Evolutionary conservation across 2,797 vertebrate genomes (phyloP).

Genomic region (Carapus acus): DNA sequence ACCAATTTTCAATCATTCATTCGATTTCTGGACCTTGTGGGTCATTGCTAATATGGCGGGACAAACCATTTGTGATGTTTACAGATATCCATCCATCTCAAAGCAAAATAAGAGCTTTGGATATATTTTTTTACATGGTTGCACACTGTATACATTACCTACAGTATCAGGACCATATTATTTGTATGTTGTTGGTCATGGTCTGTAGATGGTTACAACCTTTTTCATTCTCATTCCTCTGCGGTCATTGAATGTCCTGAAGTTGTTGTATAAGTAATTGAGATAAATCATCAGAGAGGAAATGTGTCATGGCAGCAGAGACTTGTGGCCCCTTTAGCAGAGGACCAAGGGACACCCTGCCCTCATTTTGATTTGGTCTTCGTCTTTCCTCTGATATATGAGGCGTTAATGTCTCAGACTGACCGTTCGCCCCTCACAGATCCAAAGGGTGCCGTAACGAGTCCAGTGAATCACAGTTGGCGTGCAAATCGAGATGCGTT

Average conservation of each 20-base stretch:
- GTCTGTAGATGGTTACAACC: no score
- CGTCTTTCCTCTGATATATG: constrained; percentile 10
- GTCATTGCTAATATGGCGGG: no score
- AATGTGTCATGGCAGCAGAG: constrained; percentile 3
- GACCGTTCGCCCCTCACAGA: constrained; percentile 25
- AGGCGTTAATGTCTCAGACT: constrained; percentile 22
- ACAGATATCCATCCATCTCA: no score
- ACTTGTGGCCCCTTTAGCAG: no score
- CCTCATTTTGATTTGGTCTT: constrained; percentile 9
- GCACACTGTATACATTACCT: neutral
- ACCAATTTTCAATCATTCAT: no score
- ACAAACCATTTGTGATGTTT: no score
- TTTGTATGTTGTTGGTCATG: no score
- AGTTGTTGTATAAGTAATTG: constrained; percentile 36
- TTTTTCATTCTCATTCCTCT: constrained; percentile 16
- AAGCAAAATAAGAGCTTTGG: no score
- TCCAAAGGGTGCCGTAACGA: constrained; percentile 37
- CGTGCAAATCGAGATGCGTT: constrained; percentile 48
- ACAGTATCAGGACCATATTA: no score
- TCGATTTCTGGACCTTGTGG: no score
- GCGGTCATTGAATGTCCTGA: constrained; percentile 25
- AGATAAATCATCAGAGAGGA: constrained; percentile 31
- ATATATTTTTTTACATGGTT: neutral
- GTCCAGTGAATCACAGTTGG: constrained; percentile 46
- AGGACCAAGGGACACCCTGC: neutral